Percentiles rank a stretch among this genome's conserved stretches.
phyloP scores from a whole-genome alignment of 2,113 vertebrate species.

The Gallinago media region DNA sequence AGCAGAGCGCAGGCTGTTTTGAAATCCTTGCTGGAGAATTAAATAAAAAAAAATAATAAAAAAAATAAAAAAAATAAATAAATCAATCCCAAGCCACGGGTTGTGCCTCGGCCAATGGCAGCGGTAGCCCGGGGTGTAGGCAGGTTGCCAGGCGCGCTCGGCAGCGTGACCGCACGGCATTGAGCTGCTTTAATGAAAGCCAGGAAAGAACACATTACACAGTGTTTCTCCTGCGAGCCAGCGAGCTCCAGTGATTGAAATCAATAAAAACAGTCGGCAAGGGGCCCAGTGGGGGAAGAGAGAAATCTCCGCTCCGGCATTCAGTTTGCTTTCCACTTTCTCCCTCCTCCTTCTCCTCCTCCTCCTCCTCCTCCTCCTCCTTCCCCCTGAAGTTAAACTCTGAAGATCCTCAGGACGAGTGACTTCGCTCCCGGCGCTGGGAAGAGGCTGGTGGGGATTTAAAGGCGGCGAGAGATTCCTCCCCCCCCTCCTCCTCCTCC shows the following conservation, averaged over 20 bases:
- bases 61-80: neutral
- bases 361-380: neutral
- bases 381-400: constrained; percentile 68
- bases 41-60: neutral
- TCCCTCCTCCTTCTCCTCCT: constrained; percentile 30
- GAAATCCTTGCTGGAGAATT: constrained; percentile 44
- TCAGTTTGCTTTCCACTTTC: constrained; percentile 71
- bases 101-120: constrained; percentile 74
- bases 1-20: constrained; percentile 27
- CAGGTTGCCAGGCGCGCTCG: constrained; percentile 84
- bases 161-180: constrained; percentile 85
- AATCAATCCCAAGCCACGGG: constrained; percentile 51
- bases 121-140: constrained; percentile 82
- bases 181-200: constrained; percentile 87
- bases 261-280: constrained; percentile 80
- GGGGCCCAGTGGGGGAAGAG: constrained; percentile 74
- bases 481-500: neutral
- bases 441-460: constrained; percentile 44
- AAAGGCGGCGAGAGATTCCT: neutral
- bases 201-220: constrained; percentile 89
- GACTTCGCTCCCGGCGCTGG: constrained; percentile 12
- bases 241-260: constrained; percentile 79
- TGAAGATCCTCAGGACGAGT: constrained; percentile 53
- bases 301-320: constrained; percentile 57
- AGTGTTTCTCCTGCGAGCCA: constrained; percentile 77